Evolutionary conservation across 2,113 vertebrate species (phyloP), one percentile per base, ranked within the genome.

Genomic region (Xenotilapia longispinis): DNA sequence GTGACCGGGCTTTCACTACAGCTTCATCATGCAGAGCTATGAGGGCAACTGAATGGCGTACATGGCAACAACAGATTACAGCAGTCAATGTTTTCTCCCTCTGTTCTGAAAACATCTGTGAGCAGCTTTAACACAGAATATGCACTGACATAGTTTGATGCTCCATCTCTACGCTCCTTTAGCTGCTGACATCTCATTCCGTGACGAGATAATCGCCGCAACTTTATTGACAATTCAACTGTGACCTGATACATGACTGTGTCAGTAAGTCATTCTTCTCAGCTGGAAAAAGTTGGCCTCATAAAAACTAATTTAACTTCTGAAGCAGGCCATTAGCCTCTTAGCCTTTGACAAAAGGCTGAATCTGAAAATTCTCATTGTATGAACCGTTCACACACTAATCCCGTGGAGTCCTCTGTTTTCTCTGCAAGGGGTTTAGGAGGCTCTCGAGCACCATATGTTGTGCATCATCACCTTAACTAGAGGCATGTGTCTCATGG

Each of bases 391-490:
- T 87, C 55, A 26, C 26, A 60, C 60, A 33, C 49, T 90, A 80
- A 91, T 91, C 88, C 85, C 10, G 33, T 58, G 68, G 81, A 78
- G 73, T 84, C 45, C 63, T 80, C 63, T 42, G 84, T 57, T 65
- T 84, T 81, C 78, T 75, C 65, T 82, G 85, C 9, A 13, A 75
- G 87, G 80, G 85, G 23, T 86, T 89, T 86, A 82, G 63, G 85
- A 85, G 84, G 54, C 58, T 90, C 82, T 85, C 8, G 17, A 83
- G 80, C 47, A 8, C 92, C 94, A 95, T 90, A 93, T 95, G 94
- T 83, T 92, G 89, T 87, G 94, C 85, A 87, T 93, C 90, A 89
- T 88, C 92, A 90, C 91, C 92, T 90, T 91, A 91, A 94, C 91
- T 86, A 84, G 88, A 91, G 88, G 92, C 94, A 93, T 90, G 91